Base-by-base conservation (phyloP, 2,113 vertebrate genomes). In the Aegotheles bennettii region DNA sequence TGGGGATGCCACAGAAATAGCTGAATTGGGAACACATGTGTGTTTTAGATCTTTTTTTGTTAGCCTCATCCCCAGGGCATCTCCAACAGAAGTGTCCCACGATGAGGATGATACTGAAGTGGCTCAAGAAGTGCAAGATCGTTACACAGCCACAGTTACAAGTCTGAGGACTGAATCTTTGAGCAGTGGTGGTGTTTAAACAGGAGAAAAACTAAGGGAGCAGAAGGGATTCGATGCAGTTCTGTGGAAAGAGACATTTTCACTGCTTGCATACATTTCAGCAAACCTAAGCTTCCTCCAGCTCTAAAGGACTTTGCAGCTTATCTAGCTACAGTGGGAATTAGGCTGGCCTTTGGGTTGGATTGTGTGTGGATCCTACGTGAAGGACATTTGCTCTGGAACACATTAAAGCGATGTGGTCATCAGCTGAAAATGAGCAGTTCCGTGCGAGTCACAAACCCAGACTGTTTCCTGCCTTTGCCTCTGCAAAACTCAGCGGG, bases 361-460 rank as follows among this genome's bases (percentile, higher is more conserved):
- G 65, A 10, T 10, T 45, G 29, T 42, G 48, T 40, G 50, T n/a
- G 64, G 50, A 17, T 59, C 45, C 29, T 73, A 6, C 16, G n/a
- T 26, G 53, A 88, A 54, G 68, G 71, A 85, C 54, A 24, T 88
- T 94, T 92, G 63, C 90, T 74, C 54, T 86, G 79, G 42, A 93
- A 81, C 50, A 42, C 79, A 9, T 71, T 70, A 90, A 89, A 63
- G 36, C 1, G 0, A 3, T 10, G 79, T 13, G 31, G 33, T 61
- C 73, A 16, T 87, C 79, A 64, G 83, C 77, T 74, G 50, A 70
- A 78, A 45, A 25, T 0, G 16, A 90, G 83, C 65, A 54, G 67
- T 21, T 60, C n/a, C 2, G 6, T 4, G 59, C 67, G 60, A 81
- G 40, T 51, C 67, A 74, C 80, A 91, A 77, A 3, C 21, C 35